Conservation (phyloP, 2,888 invertebrate genomes). For the Megaustenia siamemsis region DNA sequence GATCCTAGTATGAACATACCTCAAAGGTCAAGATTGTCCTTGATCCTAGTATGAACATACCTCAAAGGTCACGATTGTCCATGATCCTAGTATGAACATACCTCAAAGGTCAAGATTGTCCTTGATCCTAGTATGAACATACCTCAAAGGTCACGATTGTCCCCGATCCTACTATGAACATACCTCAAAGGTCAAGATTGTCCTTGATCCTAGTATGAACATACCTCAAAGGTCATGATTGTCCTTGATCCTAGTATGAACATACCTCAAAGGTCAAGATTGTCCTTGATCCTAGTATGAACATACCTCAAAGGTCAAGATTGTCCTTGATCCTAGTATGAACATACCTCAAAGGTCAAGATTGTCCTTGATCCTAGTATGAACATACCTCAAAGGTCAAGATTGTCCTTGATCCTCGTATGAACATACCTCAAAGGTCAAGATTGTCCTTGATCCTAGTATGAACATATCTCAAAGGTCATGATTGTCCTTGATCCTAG, state of each 20-base stretch:
- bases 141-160: not conserved
- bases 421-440: constrained; percentile 57
- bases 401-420: constrained; percentile 38
- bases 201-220: not conserved
- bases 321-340: constrained; percentile 38
- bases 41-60: not conserved
- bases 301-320: not conserved
- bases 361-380: too few species aligned
- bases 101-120: too few species aligned
- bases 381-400: not conserved
- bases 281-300: too few species aligned
- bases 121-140: not conserved
- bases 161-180: constrained; percentile 53
- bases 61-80: not conserved
- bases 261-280: too few species aligned
- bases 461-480: not conserved
- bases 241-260: constrained; percentile 51
- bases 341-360: too few species aligned
- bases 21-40: too few species aligned
- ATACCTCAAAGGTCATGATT: not conserved
- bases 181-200: too few species aligned
- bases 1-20: constrained; percentile 55
- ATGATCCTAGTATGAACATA: constrained; percentile 55
- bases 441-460: too few species aligned
- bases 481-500: not conserved